These are phyloP conservation scores for Epinotia bilunana DNA, from an alignment of 2,888 invertebrate species.

Conservation along the genomic window DNA sequence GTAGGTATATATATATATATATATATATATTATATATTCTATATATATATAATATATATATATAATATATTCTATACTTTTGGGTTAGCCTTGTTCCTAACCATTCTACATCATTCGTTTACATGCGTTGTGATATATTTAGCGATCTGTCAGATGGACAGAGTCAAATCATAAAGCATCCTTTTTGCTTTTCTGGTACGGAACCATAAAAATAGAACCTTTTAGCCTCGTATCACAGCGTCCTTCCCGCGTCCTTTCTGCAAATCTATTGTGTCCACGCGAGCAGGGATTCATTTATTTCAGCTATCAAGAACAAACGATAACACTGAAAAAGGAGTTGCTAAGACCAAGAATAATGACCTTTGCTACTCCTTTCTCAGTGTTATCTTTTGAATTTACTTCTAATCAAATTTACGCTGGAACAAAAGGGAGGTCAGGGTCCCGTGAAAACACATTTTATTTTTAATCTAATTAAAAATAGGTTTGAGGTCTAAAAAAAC, in stretches of 20 bases:
- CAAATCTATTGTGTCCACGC: constrained; percentile 39
- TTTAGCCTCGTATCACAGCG: constrained; percentile 27
- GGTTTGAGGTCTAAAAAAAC: no score
- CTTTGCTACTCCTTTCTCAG: background rate
- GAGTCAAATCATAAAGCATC: background rate
- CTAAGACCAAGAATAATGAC: constrained; percentile 14
- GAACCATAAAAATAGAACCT: background rate
- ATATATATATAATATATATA: no score
- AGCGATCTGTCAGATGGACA: no score
- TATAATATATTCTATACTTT: no score
- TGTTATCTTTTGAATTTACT: background rate
- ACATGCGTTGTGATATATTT: no score
- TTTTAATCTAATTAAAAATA: no score
- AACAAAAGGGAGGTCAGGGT: background rate
- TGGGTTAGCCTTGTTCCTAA: no score
- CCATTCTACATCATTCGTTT: no score
- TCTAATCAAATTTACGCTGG: background rate
- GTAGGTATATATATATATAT: no score
- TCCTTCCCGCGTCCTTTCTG: constrained; percentile 26
- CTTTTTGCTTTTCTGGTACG: background rate
- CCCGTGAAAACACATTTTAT: background rate
- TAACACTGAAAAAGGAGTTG: constrained; percentile 30
- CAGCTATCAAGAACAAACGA: constrained; percentile 41
- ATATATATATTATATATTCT: no score
- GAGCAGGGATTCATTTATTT: constrained; percentile 40